Percentiles rank a stretch among this genome's conserved stretches.
Conservation (phyloP, 2,797 vertebrate species). For the Aeoliscus strigatus region DNA sequence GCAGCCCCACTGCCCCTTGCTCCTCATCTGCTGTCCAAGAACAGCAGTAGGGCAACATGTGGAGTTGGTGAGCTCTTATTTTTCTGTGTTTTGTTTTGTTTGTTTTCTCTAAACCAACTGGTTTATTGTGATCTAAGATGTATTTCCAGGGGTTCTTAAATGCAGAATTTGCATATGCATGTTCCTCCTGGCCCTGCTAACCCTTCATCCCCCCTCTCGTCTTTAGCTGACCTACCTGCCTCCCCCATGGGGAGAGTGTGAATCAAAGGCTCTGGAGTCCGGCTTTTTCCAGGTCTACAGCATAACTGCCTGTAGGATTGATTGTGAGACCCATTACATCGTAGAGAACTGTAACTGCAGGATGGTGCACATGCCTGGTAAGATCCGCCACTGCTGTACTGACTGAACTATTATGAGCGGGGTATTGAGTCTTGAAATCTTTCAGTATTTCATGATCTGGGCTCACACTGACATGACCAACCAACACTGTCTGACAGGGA, state of each 20-base stretch:
- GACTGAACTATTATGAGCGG: not conserved
- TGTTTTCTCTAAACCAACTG: slow-evolving; percentile 34
- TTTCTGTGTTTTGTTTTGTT: slow-evolving; percentile 16
- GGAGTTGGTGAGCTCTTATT: slow-evolving; percentile 28
- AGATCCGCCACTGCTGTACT: slow-evolving; percentile 3
- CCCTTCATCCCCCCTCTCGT: slow-evolving; percentile 3
- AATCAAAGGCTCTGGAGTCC: slow-evolving; percentile 85
- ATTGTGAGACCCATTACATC: slow-evolving; percentile 96
- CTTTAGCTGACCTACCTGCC: slow-evolving; percentile 92
- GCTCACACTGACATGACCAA: slow-evolving; percentile 22
- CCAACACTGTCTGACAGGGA: slow-evolving; percentile 20
- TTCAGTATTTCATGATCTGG: slow-evolving; percentile 21
- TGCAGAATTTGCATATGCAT: no score
- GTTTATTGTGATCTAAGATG: slow-evolving; percentile 21
- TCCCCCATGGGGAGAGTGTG: slow-evolving; percentile 95
- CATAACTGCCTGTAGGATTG: slow-evolving; percentile 93
- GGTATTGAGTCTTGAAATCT: slow-evolving; percentile 28
- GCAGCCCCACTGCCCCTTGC: slow-evolving; percentile 45
- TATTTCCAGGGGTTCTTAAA: slow-evolving; percentile 2
- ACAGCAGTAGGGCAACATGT: slow-evolving; percentile 46
- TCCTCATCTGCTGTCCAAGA: slow-evolving; percentile 48
- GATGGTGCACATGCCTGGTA: slow-evolving; percentile 98
- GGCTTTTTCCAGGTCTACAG: slow-evolving; percentile 96
- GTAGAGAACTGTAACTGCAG: slow-evolving; percentile 98
- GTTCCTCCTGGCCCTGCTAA: not conserved